Conservation (phyloP, 2,888 invertebrate species). For the Fragum whitleyi region DNA sequence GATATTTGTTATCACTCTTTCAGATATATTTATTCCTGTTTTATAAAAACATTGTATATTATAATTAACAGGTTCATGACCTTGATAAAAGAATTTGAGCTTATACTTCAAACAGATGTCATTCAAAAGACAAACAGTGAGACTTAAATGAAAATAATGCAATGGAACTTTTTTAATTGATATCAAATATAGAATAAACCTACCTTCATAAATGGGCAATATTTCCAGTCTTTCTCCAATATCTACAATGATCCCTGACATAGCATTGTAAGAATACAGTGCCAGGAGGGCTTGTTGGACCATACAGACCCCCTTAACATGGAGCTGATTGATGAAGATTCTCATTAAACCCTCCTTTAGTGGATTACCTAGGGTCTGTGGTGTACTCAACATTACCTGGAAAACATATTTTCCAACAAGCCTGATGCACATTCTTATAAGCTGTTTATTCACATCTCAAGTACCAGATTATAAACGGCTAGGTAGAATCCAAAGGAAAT, state of each 20-base stretch:
- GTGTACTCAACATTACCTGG: constrained; percentile 86
- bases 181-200: constrained; percentile 45
- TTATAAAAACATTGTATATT: too few species aligned
- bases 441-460: too few species aligned
- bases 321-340: constrained; percentile 85
- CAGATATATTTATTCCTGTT: too few species aligned
- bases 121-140: too few species aligned
- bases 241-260: constrained; percentile 88
- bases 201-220: constrained; percentile 87
- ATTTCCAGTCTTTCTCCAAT: constrained; percentile 88
- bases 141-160: too few species aligned
- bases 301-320: constrained; percentile 86
- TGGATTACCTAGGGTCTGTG: constrained; percentile 85
- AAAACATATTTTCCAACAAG: neutral
- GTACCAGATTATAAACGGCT: too few species aligned
- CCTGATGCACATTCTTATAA: too few species aligned
- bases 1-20: too few species aligned
- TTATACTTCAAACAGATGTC: too few species aligned
- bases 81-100: too few species aligned
- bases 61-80: too few species aligned
- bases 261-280: constrained; percentile 87
- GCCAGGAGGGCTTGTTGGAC: constrained; percentile 87
- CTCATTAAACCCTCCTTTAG: constrained; percentile 85
- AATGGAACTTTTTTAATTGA: too few species aligned
- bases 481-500: neutral